These are phyloP conservation scores for Drosophila bocqueti DNA, from an alignment of 1,140 invertebrate species.

Conservation along the genomic window DNA sequence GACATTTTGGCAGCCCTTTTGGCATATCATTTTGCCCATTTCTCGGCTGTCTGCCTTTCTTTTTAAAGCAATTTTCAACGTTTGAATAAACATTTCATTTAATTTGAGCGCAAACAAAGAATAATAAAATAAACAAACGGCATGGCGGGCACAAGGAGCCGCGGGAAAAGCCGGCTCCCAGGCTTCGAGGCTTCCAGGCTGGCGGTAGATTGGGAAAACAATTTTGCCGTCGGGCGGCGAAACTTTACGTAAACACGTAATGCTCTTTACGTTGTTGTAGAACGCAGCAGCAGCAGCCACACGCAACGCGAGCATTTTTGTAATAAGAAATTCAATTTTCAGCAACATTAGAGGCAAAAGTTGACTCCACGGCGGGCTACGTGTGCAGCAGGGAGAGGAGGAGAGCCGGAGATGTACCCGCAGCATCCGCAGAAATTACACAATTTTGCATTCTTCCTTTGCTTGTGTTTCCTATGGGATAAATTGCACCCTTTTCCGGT, in stretches of 20 bases:
- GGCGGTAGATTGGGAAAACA: conserved; percentile 38
- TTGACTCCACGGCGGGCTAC: conserved; percentile 54
- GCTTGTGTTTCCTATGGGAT: conserved; percentile 32
- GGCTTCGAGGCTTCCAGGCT: neutral
- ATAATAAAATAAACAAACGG: conserved; percentile 74
- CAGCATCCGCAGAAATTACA: conserved; percentile 62
- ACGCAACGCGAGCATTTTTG: conserved; percentile 50
- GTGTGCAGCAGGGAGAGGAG: conserved; percentile 45
- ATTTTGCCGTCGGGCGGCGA: conserved; percentile 69
- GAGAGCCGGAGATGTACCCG: neutral
- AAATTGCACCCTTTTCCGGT: conserved; percentile 53
- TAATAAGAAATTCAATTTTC: conserved; percentile 83
- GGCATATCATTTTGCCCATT: conserved; percentile 59
- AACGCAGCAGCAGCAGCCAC: conserved; percentile 27
- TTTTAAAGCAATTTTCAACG: conserved; percentile 76
- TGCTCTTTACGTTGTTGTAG: conserved; percentile 47
- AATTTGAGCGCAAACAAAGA: conserved; percentile 76
- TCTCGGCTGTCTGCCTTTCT: conserved; percentile 19
- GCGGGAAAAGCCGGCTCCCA: neutral
- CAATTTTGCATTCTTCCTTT: conserved; percentile 49
- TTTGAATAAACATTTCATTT: conserved; percentile 84
- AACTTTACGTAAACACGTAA: conserved; percentile 77
- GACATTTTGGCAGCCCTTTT: conserved; percentile 76
- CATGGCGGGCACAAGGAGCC: conserved; percentile 22
- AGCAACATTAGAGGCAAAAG: conserved; percentile 80